Percentiles rank a stretch among this genome's conserved stretches.
These are phyloP conservation scores for Luperina testacea DNA, from an alignment of 2,888 invertebrate genomes.

Conservation along the genomic window DNA sequence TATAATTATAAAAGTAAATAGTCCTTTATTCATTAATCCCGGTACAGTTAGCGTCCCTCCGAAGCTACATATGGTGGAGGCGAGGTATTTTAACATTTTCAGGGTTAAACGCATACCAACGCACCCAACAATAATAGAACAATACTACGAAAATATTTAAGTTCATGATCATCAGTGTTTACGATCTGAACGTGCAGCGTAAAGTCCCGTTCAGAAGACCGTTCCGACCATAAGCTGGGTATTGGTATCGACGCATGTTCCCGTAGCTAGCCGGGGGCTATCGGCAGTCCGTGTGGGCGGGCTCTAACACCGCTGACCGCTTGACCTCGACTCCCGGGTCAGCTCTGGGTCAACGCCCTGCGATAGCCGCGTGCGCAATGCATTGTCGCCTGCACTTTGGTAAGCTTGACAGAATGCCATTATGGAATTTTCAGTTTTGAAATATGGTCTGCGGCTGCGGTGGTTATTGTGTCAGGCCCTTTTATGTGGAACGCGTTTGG, in stretches of 20 bases:
- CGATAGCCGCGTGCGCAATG: conserved; percentile 68
- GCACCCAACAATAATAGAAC: conserved; percentile 35
- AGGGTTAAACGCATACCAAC: too few relatives aligned
- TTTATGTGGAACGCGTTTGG: not conserved
- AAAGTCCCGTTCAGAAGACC: conserved; percentile 68
- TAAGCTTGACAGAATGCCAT: conserved; percentile 73
- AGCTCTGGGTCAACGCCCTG: conserved; percentile 84
- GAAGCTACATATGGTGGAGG: too few relatives aligned
- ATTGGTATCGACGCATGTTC: conserved; percentile 50
- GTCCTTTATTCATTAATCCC: too few relatives aligned
- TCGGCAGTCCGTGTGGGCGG: conserved; percentile 75
- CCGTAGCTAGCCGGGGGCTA: conserved; percentile 70
- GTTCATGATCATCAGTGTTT: conserved; percentile 45
- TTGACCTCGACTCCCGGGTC: conserved; percentile 85
- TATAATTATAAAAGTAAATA: too few relatives aligned
- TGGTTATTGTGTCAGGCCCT: conserved; percentile 12
- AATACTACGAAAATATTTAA: conserved; percentile 45
- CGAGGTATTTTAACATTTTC: too few relatives aligned
- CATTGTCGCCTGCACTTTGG: conserved; percentile 80
- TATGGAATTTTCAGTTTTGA: conserved; percentile 70
- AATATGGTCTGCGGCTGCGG: conserved; percentile 46
- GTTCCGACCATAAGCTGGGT: conserved; percentile 66
- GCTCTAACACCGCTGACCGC: conserved; percentile 83
- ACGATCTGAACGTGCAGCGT: conserved; percentile 52
- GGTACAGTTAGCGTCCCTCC: too few relatives aligned